Conservation (phyloP, 2,888 invertebrate species). For the Dorcus hopei region DNA sequence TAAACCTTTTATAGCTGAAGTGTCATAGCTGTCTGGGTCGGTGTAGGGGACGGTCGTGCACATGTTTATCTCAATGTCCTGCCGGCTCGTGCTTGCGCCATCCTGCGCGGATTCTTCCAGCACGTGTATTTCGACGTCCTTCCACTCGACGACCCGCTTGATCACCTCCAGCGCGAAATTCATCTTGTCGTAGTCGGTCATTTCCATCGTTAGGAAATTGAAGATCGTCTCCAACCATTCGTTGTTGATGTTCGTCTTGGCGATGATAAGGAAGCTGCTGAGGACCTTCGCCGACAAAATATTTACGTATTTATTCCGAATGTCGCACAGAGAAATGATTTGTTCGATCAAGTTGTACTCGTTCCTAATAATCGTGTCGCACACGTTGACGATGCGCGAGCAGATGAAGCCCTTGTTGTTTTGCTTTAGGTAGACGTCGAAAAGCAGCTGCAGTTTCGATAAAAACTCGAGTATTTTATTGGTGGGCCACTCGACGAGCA, state of each 20-base stretch:
- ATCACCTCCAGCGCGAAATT: slow-evolving; percentile 82
- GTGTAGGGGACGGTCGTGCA: slow-evolving; percentile 65
- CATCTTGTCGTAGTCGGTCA: slow-evolving; percentile 68
- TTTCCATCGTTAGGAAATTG: slow-evolving; percentile 66
- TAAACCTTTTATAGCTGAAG: slow-evolving; percentile 80
- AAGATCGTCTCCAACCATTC: slow-evolving; percentile 77
- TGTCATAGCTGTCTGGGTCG: slow-evolving; percentile 80
- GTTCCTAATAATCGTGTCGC: slow-evolving; percentile 75
- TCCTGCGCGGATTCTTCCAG: slow-evolving; percentile 61
- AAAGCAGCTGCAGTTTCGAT: slow-evolving; percentile 78
- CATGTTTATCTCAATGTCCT: slow-evolving; percentile 29
- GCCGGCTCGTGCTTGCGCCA: slow-evolving; percentile 34
- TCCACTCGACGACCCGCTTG: slow-evolving; percentile 85
- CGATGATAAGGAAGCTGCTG: slow-evolving; percentile 79
- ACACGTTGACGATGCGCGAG: slow-evolving; percentile 73
- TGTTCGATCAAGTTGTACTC: slow-evolving; percentile 82
- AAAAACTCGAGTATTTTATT: slow-evolving; percentile 72
- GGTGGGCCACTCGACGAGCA: slow-evolving; percentile 62
- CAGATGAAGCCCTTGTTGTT: slow-evolving; percentile 80
- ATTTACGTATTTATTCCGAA: slow-evolving; percentile 75
- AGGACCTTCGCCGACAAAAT: slow-evolving; percentile 77
- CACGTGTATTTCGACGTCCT: slow-evolving; percentile 77
- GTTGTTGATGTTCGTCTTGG: slow-evolving; percentile 76
- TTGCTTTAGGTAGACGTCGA: slow-evolving; percentile 82
- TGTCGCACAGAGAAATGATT: slow-evolving; percentile 75